These are phyloP conservation scores for Epinotia brunnichana DNA, from an alignment of 2,888 invertebrate genomes.

Conservation along the genomic window DNA sequence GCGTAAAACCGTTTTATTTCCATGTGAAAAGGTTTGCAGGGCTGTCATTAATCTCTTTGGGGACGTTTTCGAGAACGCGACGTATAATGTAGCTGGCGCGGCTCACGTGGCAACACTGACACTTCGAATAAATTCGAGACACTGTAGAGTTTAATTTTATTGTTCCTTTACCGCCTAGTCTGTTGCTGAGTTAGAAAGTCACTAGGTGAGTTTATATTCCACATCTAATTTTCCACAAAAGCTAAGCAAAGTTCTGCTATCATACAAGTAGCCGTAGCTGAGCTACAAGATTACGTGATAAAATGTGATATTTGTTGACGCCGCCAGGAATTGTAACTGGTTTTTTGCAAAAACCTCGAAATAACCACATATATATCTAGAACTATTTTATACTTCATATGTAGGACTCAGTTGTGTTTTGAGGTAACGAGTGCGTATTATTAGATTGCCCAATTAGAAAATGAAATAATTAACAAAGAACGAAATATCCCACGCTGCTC, in stretches of 20 bases:
- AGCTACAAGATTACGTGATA: too few species aligned
- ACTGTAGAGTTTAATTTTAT: background rate
- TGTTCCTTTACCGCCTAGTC: background rate
- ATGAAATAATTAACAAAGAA: too few species aligned
- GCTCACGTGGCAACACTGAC: slow-evolving; percentile 1
- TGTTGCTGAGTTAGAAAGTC: background rate
- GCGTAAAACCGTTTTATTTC: slow-evolving; percentile 46
- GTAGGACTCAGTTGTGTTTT: too few species aligned
- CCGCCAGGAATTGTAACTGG: too few species aligned
- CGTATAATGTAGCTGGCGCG: slow-evolving; percentile 1
- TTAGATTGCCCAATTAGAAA: too few species aligned
- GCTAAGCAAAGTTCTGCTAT: background rate
- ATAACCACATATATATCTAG: too few species aligned
- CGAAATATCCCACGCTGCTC: too few species aligned
- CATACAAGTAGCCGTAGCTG: too few species aligned
- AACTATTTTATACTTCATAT: too few species aligned
- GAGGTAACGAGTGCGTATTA: too few species aligned
- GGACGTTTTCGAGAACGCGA: background rate
- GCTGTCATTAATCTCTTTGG: slow-evolving; percentile 19
- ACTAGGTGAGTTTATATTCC: background rate
- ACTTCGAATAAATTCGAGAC: background rate
- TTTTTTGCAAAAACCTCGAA: too few species aligned
- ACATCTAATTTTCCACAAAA: background rate
- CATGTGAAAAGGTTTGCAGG: slow-evolving; percentile 27
- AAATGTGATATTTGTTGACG: too few species aligned